Conservation (phyloP, 2,113 vertebrate genomes). For the Miniopterus natalensis region DNA sequence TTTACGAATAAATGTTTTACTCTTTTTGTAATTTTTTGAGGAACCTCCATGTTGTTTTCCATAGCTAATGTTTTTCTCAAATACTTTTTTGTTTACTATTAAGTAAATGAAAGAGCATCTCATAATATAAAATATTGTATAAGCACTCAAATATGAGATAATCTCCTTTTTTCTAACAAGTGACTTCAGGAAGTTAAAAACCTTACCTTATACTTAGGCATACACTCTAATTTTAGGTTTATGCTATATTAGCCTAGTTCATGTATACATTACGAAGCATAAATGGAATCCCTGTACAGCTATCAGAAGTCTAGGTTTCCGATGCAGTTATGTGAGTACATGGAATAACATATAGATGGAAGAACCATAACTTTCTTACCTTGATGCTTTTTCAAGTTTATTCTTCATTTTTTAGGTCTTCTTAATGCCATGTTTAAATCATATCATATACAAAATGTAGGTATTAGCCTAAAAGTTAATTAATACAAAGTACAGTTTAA, state of each 20-base stretch:
- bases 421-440: slow-evolving; percentile 53
- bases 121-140: background rate
- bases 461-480: slow-evolving; percentile 35
- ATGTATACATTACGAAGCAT: background rate
- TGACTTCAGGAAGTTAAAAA: slow-evolving; percentile 49
- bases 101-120: slow-evolving; percentile 35
- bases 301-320: slow-evolving; percentile 18
- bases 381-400: slow-evolving; percentile 18
- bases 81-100: slow-evolving; percentile 42
- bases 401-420: slow-evolving; percentile 40
- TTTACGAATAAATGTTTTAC: background rate
- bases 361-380: background rate
- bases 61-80: slow-evolving; percentile 18
- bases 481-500: background rate
- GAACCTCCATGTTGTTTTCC: background rate
- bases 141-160: slow-evolving; percentile 8
- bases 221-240: slow-evolving; percentile 31
- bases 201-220: slow-evolving; percentile 45
- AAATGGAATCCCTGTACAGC: background rate
- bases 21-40: background rate
- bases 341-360: background rate
- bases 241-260: background rate
- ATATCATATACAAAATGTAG: slow-evolving; percentile 4
- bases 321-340: background rate
- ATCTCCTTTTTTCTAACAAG: slow-evolving; percentile 26